These are phyloP conservation scores for Thalassarche chlororhynchos DNA, from an alignment of 2,113 vertebrate species.

Conservation along the genomic window DNA sequence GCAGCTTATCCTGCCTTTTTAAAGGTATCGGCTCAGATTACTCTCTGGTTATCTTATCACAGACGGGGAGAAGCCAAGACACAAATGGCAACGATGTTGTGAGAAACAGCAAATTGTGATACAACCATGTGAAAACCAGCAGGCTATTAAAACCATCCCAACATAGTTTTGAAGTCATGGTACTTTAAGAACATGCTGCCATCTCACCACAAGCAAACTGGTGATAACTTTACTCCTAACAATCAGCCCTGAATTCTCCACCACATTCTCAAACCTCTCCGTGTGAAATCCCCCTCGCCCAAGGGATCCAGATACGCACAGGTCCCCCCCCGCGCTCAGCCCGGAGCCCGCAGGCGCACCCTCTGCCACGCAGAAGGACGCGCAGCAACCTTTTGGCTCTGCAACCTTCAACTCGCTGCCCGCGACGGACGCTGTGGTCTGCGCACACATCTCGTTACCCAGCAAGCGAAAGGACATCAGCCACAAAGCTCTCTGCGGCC, in stretches of 20 bases:
- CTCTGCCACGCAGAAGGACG: accelerated
- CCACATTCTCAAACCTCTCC: not conserved
- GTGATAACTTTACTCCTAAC: not conserved
- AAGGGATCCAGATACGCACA: accelerated
- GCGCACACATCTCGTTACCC: accelerated
- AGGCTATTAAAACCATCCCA: not conserved
- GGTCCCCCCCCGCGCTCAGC: not conserved
- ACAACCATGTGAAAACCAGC: not conserved
- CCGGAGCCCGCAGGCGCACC: accelerated
- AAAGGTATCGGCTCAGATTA: not conserved
- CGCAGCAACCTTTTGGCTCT: accelerated
- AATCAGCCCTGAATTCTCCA: not conserved
- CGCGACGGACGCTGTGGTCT: accelerated
- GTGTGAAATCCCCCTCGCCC: not conserved
- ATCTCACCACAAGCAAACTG: not conserved
- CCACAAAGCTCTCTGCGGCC: not conserved
- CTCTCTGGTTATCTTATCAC: not conserved
- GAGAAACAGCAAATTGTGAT: not conserved
- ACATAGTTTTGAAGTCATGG: not conserved
- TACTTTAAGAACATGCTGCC: not conserved
- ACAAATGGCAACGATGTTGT: accelerated
- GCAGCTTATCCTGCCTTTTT: not conserved
- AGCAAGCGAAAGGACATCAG: not conserved
- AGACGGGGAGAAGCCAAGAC: not conserved
- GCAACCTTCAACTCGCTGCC: accelerated